Conservation (phyloP, 2,113 vertebrate genomes). For the Ophiodon elongatus region DNA sequence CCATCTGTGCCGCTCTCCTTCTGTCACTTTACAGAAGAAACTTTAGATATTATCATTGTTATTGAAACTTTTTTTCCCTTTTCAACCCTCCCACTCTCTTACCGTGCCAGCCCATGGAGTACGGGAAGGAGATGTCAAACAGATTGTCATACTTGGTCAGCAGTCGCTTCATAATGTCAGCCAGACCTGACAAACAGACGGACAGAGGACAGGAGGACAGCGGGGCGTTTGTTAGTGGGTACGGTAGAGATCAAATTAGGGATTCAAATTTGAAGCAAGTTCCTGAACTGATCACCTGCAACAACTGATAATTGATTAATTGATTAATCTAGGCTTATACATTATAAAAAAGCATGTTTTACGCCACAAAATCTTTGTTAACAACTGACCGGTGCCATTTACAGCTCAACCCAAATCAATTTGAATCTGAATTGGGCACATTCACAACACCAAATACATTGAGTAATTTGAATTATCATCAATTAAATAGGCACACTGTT, state of each 20-base stretch:
- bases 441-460: background rate
- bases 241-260: background rate
- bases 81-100: slow-evolving; percentile 44
- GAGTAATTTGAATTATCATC: background rate
- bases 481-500: background rate
- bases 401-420: background rate
- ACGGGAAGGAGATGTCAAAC: slow-evolving; percentile 83
- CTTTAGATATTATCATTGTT: slow-evolving; percentile 47
- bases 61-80: slow-evolving; percentile 24
- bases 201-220: slow-evolving; percentile 4
- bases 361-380: background rate
- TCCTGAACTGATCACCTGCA: background rate
- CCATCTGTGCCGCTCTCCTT: slow-evolving; percentile 18
- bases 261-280: background rate
- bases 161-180: slow-evolving; percentile 82
- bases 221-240: background rate
- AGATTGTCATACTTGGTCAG: slow-evolving; percentile 86
- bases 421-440: background rate
- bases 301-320: background rate
- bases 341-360: no score
- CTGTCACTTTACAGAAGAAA: slow-evolving; percentile 4
- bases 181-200: slow-evolving; percentile 74
- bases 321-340: background rate
- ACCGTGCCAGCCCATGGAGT: slow-evolving; percentile 88
- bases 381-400: background rate